Evolutionary conservation across 2,797 vertebrate species (phyloP).

Genomic region (Amblyraja radiata): DNA sequence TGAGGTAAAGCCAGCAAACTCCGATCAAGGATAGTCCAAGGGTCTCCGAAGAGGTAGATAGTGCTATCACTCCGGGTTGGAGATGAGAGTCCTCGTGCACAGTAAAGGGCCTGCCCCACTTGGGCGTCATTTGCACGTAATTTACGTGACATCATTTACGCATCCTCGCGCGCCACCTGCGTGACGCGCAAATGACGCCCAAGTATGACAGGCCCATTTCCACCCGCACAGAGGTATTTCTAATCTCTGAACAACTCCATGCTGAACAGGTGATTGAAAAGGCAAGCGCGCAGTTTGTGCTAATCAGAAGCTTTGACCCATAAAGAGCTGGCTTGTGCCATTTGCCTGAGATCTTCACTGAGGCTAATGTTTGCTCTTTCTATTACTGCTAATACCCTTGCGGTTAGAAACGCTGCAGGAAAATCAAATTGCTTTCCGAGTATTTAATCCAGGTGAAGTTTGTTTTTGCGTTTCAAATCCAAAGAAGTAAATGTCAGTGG

Average conservation of each 20-base stretch:
- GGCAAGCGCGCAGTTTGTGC: background rate
- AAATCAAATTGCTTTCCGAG: background rate
- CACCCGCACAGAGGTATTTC: background rate
- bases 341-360: background rate
- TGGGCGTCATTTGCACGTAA: no score
- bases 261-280: background rate
- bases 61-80: no score
- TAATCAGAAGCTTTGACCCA: background rate
- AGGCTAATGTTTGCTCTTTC: background rate
- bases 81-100: no score
- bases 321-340: background rate
- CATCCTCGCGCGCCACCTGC: no score
- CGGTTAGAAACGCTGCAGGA: background rate
- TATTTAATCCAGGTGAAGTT: background rate
- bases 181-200: no score
- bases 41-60: no score
- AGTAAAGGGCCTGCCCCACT: no score
- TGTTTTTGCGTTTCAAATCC: background rate
- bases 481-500: constrained; percentile 6
- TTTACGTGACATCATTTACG: no score
- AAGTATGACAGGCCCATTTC: no score
- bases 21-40: no score
- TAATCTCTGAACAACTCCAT: background rate
- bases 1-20: no score
- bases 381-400: background rate